A percentile compares a stretch with the other conserved stretches of the same genome.
phyloP scores from a whole-genome alignment of 2,113 vertebrate species.

The Protobothrops flavoviridis region DNA sequence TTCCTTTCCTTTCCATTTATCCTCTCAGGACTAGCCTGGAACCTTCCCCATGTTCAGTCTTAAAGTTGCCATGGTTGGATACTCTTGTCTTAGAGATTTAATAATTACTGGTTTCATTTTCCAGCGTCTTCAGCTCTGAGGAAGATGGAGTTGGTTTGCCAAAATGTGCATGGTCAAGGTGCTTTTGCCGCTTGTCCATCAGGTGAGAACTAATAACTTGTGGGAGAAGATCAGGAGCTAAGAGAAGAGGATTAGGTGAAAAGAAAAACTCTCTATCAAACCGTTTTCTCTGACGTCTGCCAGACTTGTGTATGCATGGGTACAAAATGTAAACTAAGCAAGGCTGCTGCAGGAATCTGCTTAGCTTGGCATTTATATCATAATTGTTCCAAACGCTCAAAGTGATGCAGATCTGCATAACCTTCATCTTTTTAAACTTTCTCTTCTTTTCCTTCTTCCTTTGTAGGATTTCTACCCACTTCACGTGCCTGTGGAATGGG shows the following conservation, averaged over 20 bases:
- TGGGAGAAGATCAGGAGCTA: neutral
- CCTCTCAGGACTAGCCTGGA: neutral
- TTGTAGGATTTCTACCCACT: slow-evolving; percentile 24
- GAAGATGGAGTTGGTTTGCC: neutral
- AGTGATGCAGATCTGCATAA: neutral
- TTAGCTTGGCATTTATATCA: neutral
- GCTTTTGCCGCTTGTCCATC: slow-evolving; percentile 32
- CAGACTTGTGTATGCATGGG: too few relatives aligned
- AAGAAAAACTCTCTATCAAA: neutral
- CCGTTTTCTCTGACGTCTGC: neutral
- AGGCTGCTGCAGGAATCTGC: neutral
- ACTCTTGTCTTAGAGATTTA: neutral
- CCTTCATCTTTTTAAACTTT: neutral
- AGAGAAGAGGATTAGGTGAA: too few relatives aligned
- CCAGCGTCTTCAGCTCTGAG: neutral
- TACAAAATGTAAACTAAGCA: neutral
- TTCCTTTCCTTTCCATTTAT: neutral
- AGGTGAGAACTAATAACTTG: slow-evolving; percentile 24
- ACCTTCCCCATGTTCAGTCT: neutral
- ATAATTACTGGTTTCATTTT: neutral
- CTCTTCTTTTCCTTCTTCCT: neutral
- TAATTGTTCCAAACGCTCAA: neutral
- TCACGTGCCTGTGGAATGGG: slow-evolving; percentile 41
- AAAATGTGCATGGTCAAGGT: neutral
- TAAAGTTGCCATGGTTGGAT: too few relatives aligned